These are phyloP conservation scores for Dasyprocta punctata DNA, from an alignment of 2,113 vertebrate species.

Conservation along the genomic window DNA sequence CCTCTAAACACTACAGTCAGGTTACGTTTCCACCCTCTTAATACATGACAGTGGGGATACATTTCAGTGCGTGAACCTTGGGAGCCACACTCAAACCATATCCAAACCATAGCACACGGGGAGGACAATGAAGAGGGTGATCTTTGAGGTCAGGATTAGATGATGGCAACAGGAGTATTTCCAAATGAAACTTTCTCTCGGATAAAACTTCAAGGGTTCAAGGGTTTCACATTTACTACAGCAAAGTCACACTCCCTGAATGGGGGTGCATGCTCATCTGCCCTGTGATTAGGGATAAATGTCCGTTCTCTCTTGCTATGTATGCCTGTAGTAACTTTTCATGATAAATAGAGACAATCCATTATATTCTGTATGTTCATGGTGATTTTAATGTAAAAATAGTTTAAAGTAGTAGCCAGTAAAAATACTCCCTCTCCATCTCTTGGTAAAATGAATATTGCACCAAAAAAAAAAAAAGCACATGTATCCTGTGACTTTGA, in stretches of 20 bases:
- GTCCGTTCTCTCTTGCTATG: background rate
- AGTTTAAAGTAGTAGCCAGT: background rate
- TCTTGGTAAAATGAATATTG: background rate
- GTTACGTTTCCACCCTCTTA: too few relatives aligned
- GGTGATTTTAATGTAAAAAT: background rate
- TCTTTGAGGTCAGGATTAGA: background rate
- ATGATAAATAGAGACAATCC: background rate
- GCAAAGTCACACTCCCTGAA: background rate
- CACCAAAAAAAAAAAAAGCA: background rate
- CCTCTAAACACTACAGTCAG: background rate
- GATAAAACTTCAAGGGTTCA: slow-evolving; percentile 5
- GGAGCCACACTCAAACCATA: background rate
- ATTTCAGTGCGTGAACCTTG: background rate
- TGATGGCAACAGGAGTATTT: background rate
- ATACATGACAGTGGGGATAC: background rate
- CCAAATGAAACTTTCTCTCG: slow-evolving; percentile 23
- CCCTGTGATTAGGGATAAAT: background rate
- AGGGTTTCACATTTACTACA: background rate
- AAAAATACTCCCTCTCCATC: background rate
- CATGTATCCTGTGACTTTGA: background rate
- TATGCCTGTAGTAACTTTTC: background rate
- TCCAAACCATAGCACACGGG: background rate
- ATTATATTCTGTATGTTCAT: background rate
- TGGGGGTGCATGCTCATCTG: background rate
- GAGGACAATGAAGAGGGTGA: background rate